Evolutionary conservation across 2,888 invertebrate species (phyloP), one percentile per base, ranked within the genome.

Genomic region (Apamea sordens): DNA sequence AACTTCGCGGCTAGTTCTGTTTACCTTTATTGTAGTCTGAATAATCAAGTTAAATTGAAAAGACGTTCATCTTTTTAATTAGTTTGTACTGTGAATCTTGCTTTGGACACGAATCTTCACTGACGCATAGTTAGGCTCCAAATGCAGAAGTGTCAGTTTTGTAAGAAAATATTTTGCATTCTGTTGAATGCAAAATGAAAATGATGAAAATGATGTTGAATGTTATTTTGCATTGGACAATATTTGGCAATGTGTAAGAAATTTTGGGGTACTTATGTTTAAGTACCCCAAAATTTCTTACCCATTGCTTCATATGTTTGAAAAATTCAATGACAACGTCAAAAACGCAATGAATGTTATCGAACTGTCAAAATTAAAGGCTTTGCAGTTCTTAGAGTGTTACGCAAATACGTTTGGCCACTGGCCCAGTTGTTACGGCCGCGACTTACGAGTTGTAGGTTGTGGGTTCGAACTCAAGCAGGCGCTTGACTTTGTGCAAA

Each of bases 1-100:
- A 93, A 93, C 91, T 93, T 91, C 77, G 81, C 84, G 86, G 89
- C 85, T 89, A 88, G 90, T 90, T 91, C 88, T 90, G 88, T 90
- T 91, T 91, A 89, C 85, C 85, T 88, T 90, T 89, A 86, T 89
- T 89, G 80, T 86, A 73, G 68, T 68, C 77, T 80, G 82, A 84
- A 83, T 82, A 86, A 88, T 88, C 77, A 89, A 89, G 83, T 79
- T 76, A 76, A 77, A 80, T 86, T 89, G 73, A 72, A 82, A 76
- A 75, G 59, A 67, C 70, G 64, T 77, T 76, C 56, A 72, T 85
- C 77, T 81, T 69, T 36, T 65, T 74, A 72, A 80, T 84, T 84
- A 80, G 61, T 87, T 77, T 77, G 70, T 71, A 18, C 21, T 73
- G 28, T 59, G 32, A 59, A 73, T 59, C 50, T 24, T 64, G 24